Evolutionary conservation across 1,140 invertebrate genomes (phyloP).

Genomic region (Zaprionus africanus): DNA sequence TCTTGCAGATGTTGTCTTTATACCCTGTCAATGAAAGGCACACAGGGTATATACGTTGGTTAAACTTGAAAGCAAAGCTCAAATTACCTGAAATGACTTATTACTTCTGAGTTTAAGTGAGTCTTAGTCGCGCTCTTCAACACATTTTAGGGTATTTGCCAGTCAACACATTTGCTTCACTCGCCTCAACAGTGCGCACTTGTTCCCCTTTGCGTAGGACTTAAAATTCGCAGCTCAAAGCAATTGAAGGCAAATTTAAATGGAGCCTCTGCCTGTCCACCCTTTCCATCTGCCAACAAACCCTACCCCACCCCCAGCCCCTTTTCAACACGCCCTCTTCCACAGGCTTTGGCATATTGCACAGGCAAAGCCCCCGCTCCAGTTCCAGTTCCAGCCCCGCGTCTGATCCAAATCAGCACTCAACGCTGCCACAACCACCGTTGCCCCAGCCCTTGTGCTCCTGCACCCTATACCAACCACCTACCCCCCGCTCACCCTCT

Average conservation of each 20-base stretch:
- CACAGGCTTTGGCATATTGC: slow-evolving; percentile 29
- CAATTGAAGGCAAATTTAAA: slow-evolving; percentile 74
- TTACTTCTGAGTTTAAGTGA: neutral
- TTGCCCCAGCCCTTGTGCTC: neutral
- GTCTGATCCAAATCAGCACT: slow-evolving; percentile 49
- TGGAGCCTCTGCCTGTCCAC: slow-evolving; percentile 31
- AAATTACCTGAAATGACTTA: neutral
- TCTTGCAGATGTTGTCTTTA: slow-evolving; percentile 32
- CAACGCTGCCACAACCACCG: slow-evolving; percentile 12
- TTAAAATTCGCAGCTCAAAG: slow-evolving; percentile 52
- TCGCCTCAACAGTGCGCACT: neutral
- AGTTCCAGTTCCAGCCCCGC: no score
- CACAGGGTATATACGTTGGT: neutral
- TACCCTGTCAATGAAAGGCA: neutral
- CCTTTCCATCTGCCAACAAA: neutral
- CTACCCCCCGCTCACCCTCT: neutral
- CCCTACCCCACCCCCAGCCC: neutral
- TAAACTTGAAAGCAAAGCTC: neutral
- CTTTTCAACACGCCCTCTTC: neutral
- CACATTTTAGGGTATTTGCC: neutral
- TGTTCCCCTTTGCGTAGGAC: slow-evolving; percentile 2
- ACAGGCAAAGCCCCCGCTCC: neutral
- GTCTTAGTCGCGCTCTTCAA: neutral
- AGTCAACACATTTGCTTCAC: neutral
- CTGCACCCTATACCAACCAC: neutral